Base-by-base conservation (phyloP, 1,140 invertebrate genomes). In the Pseudomyrmex dendroicus region DNA sequence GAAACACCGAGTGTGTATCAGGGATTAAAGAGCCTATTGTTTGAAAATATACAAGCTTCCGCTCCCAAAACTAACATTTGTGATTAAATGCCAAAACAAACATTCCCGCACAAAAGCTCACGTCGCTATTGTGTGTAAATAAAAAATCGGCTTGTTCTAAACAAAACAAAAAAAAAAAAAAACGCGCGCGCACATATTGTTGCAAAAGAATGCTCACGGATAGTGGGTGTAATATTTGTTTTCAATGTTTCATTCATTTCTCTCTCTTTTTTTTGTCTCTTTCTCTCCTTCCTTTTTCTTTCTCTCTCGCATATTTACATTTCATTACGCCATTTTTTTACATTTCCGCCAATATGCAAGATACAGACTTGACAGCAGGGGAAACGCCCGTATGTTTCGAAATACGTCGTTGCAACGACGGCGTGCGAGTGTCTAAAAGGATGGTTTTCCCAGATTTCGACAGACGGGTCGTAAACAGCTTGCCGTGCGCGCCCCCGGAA, bases 161-260 rank as follows among this genome's bases (percentile, higher is more conserved):
- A 78, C 5, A 25, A 1, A 15, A 76, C 35, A 10, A 54, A 12
- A 10, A 54, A 25, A 12, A 10, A 54, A 25, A 25, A 25, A 25
- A 12, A 13, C n/a, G n/a, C n/a, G n/a, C n/a, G n/a, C 8, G 22
- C 15, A 12, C 52, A 17, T 10, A 62, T 62, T 62, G 20, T 35
- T 35, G 35, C 35, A 35, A 9, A 68, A 66, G 68, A 78, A 70
- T 70, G 12, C 25, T 48, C 20, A n/a, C 52, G 13, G 20, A 25
- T 56, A 67, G 12, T 25, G 3, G 3, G 25, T 48, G 4, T 17
- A 35, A 22, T 57, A 59, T 46, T 20, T 68, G 35, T 78, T 57
- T 78, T 54, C 17, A n/a, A 25, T 70, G 59, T 57, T 68, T 78
- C 12, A 20, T 0, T 48, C 61, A 59, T 83, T 67, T 20, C 46